Conservation (phyloP, 1,140 invertebrate genomes). For the Lordiphosa stackelbergi region DNA sequence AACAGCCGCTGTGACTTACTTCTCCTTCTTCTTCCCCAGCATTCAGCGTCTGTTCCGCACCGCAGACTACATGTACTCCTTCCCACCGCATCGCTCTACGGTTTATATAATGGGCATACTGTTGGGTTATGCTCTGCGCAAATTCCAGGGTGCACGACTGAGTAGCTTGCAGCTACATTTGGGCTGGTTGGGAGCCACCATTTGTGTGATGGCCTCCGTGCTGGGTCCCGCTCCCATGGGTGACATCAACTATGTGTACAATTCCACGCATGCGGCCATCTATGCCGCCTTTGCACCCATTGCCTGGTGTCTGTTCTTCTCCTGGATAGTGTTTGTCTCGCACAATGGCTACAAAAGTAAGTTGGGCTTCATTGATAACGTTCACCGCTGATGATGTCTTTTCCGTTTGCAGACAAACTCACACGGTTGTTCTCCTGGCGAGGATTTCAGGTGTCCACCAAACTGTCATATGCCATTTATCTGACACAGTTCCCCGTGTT, state of each 20-base stretch:
- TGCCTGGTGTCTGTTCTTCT: constrained; percentile 83
- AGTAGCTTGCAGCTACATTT: constrained; percentile 78
- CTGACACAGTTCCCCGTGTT: constrained; percentile 84
- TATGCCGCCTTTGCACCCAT: constrained; percentile 86
- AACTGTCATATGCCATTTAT: constrained; percentile 83
- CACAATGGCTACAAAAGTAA: constrained; percentile 82
- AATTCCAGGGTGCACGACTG: constrained; percentile 73
- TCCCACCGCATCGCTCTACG: constrained; percentile 83
- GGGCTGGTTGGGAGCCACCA: constrained; percentile 79
- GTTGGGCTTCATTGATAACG: too few species aligned
- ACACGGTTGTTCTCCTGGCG: constrained; percentile 80
- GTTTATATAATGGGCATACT: constrained; percentile 86
- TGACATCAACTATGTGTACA: constrained; percentile 82
- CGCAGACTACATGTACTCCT: constrained; percentile 84
- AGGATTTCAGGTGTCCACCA: constrained; percentile 81
- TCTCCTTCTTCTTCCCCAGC: constrained; percentile 71
- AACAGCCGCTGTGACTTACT: too few species aligned
- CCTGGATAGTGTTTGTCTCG: constrained; percentile 82
- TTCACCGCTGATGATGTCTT: too few species aligned
- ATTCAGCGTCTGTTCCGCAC: constrained; percentile 84
- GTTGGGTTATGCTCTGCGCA: constrained; percentile 81
- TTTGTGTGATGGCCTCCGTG: constrained; percentile 79
- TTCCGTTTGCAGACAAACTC: constrained; percentile 77
- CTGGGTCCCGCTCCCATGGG: constrained; percentile 83
- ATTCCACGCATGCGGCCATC: constrained; percentile 82